Evolutionary conservation across 1,140 invertebrate species (phyloP).

Genomic region (Thalassaphorura encarpata): DNA sequence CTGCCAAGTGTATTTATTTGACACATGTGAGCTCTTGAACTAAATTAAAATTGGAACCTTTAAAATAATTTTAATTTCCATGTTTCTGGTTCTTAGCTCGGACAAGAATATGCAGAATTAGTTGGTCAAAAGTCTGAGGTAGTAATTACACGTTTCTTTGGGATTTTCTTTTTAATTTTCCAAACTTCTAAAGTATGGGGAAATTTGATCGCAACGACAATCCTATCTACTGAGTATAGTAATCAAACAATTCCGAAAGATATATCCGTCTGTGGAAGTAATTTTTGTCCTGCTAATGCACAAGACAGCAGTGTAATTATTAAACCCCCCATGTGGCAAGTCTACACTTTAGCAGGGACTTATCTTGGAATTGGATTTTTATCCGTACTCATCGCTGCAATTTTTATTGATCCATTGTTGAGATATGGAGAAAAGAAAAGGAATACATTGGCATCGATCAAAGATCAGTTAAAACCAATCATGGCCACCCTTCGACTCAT

Average conservation of each 20-base stretch:
- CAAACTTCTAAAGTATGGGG: constrained; percentile 88
- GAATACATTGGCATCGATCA: constrained; percentile 44
- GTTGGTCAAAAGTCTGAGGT: constrained; percentile 77
- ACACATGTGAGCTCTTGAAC: constrained; percentile 53
- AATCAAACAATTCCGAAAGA: constrained; percentile 35
- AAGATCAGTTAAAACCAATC: constrained; percentile 48
- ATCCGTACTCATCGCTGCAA: constrained; percentile 36
- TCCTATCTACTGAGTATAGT: constrained; percentile 59
- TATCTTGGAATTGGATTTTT: constrained; percentile 1
- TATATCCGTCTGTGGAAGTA: constrained; percentile 58
- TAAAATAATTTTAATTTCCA: constrained; percentile 25
- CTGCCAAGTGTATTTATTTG: constrained; percentile 88
- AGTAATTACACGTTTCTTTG: constrained; percentile 90
- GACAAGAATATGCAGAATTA: constrained; percentile 75
- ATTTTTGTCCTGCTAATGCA: constrained; percentile 55
- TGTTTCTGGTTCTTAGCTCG: constrained; percentile 45
- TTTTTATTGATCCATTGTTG: constrained; percentile 14
- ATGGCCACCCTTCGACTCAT: constrained; percentile 83
- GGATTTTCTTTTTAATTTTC: constrained; percentile 95
- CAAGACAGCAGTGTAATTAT: constrained; percentile 33
- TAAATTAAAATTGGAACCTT: constrained; percentile 6
- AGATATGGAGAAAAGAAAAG: constrained; percentile 67
- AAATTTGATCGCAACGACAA: constrained; percentile 87
- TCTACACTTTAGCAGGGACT: constrained; percentile 34
- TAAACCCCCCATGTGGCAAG: constrained; percentile 54